These are phyloP conservation scores for Crematogaster levior DNA, from an alignment of 2,888 invertebrate species.

Conservation along the genomic window DNA sequence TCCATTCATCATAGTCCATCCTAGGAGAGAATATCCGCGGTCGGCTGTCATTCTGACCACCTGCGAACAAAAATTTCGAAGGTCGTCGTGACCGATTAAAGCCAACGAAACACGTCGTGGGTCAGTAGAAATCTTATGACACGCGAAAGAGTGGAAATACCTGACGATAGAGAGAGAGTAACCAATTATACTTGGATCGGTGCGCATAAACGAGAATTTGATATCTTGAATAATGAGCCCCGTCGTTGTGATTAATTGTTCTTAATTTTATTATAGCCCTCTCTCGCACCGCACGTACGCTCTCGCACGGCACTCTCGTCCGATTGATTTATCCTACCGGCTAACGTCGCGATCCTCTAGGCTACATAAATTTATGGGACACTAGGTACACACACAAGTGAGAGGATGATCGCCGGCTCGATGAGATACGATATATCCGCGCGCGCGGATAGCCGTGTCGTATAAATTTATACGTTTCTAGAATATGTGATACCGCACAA, in stretches of 20 bases:
- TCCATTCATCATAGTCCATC: conserved; percentile 95
- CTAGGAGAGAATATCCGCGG: conserved; percentile 89
- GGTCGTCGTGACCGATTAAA: conserved; percentile 49
- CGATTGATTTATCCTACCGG: conserved; percentile 60
- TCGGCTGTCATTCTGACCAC: conserved; percentile 72
- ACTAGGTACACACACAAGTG: conserved; percentile 18
- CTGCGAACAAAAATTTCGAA: conserved; percentile 68
- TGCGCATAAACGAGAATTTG: conserved; percentile 35
- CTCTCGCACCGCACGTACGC: conserved; percentile 4
- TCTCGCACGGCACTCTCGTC: conserved; percentile 20
- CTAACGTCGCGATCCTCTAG: conserved; percentile 43
- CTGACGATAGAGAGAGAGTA: conserved; percentile 28
- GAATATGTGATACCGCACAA: neutral
- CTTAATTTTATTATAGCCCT: conserved; percentile 55
- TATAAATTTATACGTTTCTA: conserved; percentile 47
- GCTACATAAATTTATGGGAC: conserved; percentile 55
- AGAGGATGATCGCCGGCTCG: conserved; percentile 3
- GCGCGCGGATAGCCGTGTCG: conserved; percentile 21
- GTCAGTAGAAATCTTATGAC: neutral
- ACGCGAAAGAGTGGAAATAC: neutral
- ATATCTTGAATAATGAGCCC: conserved; percentile 54
- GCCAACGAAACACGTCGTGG: neutral
- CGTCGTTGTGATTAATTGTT: conserved; percentile 58
- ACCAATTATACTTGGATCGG: conserved; percentile 52
- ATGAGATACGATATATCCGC: conserved; percentile 47